A percentile compares a stretch with the other conserved stretches of the same genome.
Conservation (phyloP, 2,797 vertebrate genomes). For the Enteromius argenteus region DNA sequence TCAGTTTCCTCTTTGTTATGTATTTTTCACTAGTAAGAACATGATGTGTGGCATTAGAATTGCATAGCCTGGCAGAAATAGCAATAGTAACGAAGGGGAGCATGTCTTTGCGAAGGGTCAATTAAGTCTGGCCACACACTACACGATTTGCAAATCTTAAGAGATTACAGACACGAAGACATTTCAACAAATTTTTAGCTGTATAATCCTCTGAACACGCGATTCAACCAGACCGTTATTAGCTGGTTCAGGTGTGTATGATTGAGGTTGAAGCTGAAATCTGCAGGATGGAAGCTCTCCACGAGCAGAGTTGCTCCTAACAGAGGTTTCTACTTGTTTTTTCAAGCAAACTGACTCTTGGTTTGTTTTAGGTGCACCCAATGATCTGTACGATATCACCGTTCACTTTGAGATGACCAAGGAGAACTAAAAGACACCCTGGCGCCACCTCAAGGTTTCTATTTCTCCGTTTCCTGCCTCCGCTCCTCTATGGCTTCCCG, state of each 20-base stretch:
- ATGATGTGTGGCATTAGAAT: too few relatives aligned
- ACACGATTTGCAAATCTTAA: too few relatives aligned
- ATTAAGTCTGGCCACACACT: not conserved
- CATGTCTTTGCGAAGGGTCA: not conserved
- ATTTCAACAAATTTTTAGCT: too few relatives aligned
- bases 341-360: constrained; percentile 35
- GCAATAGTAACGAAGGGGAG: too few relatives aligned
- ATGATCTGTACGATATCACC: constrained; percentile 50
- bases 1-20: too few relatives aligned
- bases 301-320: not conserved
- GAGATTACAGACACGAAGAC: too few relatives aligned
- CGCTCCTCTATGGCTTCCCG: constrained; percentile 87
- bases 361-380: constrained; percentile 69
- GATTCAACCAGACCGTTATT: not conserved
- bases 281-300: not conserved
- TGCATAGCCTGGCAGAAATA: too few relatives aligned
- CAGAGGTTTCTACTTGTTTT: not conserved
- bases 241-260: not conserved
- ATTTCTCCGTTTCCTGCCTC: constrained; percentile 50
- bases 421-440: constrained; percentile 66
- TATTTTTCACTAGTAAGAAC: too few relatives aligned
- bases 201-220: too few relatives aligned
- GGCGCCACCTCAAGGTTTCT: constrained; percentile 32
- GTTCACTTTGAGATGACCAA: constrained; percentile 64
- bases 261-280: not conserved